Conservation (phyloP, 2,113 vertebrate genomes). For the Ramphastos sulfuratus region DNA sequence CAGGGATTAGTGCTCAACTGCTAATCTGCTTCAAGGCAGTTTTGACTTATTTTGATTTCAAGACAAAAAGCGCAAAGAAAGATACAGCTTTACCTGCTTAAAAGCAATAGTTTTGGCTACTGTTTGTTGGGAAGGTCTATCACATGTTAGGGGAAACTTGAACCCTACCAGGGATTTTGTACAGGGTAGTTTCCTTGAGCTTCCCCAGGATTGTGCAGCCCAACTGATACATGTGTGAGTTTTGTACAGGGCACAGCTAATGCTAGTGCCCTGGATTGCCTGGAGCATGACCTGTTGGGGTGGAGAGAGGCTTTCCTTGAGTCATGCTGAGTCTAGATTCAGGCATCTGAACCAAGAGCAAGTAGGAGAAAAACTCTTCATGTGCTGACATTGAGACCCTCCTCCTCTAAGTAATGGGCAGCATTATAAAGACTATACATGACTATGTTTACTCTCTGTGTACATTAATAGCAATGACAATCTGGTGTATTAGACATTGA, state of each 20-base stretch:
- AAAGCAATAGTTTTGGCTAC: neutral
- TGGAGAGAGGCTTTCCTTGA: neutral
- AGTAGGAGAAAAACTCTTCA: neutral
- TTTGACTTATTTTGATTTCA: neutral
- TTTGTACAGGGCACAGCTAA: neutral
- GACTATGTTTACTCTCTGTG: neutral
- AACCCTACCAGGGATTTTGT: neutral
- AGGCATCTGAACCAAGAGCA: neutral
- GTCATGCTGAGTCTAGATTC: neutral
- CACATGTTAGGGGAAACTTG: neutral
- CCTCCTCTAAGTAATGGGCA: neutral
- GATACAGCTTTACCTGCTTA: accelerated
- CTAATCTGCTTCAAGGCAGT: neutral
- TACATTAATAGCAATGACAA: accelerated
- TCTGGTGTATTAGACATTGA: neutral
- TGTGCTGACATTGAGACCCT: neutral
- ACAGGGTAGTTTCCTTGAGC: neutral
- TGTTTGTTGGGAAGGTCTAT: neutral
- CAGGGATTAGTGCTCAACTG: neutral
- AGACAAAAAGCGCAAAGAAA: neutral
- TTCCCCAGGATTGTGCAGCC: neutral
- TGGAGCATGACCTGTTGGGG: accelerated
- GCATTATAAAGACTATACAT: neutral
- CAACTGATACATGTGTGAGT: accelerated
- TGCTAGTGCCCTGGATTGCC: no score